Percentiles rank a stretch among this genome's conserved stretches.
Evolutionary conservation across 2,888 invertebrate species (phyloP).

Genomic region (Campoplex nolae): DNA sequence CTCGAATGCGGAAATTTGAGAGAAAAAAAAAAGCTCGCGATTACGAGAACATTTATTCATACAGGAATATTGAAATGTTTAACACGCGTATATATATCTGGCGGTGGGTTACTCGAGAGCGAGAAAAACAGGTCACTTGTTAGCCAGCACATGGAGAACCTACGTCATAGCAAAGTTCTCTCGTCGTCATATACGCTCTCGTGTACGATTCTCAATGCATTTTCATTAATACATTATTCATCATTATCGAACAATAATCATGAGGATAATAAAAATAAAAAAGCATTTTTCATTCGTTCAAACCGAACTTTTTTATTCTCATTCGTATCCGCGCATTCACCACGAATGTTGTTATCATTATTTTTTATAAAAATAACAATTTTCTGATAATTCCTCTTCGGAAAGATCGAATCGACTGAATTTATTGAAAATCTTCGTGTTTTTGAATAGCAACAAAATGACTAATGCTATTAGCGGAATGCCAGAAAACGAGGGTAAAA

Average conservation of each 20-base stretch:
- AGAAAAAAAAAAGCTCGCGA: not conserved
- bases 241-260: slow-evolving; percentile 2
- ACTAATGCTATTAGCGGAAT: not conserved
- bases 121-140: slow-evolving; percentile 57
- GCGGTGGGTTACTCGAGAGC: slow-evolving; percentile 30
- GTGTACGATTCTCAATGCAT: slow-evolving; percentile 6
- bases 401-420: not conserved
- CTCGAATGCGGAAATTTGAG: not conserved
- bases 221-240: slow-evolving; percentile 23
- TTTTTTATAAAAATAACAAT: not conserved
- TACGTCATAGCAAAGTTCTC: slow-evolving; percentile 53
- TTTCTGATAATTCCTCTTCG: not conserved
- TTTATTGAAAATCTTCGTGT: not conserved
- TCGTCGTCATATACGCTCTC: not conserved
- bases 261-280: not conserved
- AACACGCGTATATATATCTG: not conserved
- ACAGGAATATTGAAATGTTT: not conserved
- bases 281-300: not conserved
- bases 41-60: not conserved
- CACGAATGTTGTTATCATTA: not conserved
- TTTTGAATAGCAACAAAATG: not conserved
- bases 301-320: not conserved
- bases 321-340: not conserved
- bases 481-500: not conserved
- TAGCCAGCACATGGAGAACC: slow-evolving; percentile 49